phyloP scores from a whole-genome alignment of 2,888 invertebrate species.

The Polyommatus icarus region DNA sequence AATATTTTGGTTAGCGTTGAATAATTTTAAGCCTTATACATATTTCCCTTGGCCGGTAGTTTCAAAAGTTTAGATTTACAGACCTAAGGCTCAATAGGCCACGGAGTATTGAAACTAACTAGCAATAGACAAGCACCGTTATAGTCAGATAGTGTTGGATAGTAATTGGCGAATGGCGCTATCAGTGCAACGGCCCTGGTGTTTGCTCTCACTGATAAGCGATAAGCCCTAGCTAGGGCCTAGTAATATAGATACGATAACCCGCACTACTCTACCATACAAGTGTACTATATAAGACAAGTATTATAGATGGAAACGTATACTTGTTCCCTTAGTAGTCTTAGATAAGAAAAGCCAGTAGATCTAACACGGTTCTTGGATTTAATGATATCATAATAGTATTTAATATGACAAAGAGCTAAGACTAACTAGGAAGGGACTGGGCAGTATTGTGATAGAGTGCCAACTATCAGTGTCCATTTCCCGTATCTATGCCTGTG shows the following conservation, averaged over 20 bases:
- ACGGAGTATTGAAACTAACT: too few species aligned
- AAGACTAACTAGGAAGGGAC: not conserved
- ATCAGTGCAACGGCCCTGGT: slow-evolving; percentile 12
- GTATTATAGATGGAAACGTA: not conserved
- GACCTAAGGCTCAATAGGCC: too few species aligned
- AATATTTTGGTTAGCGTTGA: too few species aligned
- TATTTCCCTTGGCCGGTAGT: not conserved
- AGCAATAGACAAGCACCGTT: not conserved
- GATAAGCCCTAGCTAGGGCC: not conserved
- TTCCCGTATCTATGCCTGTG: not conserved
- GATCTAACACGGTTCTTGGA: not conserved
- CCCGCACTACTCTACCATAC: not conserved
- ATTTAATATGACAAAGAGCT: not conserved
- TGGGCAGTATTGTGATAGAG: not conserved
- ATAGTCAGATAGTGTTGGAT: not conserved
- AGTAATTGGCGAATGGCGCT: not conserved
- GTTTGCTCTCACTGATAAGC: slow-evolving; percentile 4
- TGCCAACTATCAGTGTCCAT: not conserved
- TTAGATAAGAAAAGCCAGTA: not conserved
- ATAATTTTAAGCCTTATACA: too few species aligned
- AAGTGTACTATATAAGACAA: not conserved
- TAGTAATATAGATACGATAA: not conserved
- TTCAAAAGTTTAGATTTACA: not conserved
- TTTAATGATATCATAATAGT: not conserved
- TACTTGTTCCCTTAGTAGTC: not conserved